Evolutionary conservation across 2,113 vertebrate species (phyloP).

Genomic region (Hipposideros armiger): DNA sequence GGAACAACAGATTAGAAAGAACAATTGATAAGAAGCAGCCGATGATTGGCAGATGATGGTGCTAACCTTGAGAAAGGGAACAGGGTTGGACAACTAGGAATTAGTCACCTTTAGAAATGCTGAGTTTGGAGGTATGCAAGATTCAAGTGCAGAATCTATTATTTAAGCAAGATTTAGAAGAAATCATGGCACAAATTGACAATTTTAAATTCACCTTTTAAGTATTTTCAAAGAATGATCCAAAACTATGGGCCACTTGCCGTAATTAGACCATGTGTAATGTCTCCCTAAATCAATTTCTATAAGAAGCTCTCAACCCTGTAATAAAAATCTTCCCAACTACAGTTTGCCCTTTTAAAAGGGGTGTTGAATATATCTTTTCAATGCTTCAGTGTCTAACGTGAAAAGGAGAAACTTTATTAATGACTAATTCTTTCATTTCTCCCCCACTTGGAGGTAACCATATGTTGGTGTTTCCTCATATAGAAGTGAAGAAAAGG

Average conservation of each 20-base stretch:
- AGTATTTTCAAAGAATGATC: neutral
- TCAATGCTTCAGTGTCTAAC: neutral
- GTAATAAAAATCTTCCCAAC: constrained; percentile 36
- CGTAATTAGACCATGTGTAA: constrained; percentile 15
- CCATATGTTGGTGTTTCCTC: neutral
- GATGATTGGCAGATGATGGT: neutral
- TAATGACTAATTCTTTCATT: neutral
- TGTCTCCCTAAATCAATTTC: neutral
- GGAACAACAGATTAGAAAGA: neutral
- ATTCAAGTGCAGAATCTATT: neutral
- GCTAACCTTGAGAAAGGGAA: neutral
- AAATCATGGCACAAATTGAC: neutral
- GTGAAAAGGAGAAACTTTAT: neutral
- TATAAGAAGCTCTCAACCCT: neutral
- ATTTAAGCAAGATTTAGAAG: neutral
- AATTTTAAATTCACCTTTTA: constrained; percentile 3
- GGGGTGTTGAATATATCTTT: neutral
- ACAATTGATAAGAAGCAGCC: neutral
- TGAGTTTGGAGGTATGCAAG: neutral
- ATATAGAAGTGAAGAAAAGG: neutral
- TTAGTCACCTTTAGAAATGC: neutral
- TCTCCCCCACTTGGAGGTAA: neutral
- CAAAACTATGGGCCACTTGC: neutral
- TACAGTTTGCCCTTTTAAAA: neutral
- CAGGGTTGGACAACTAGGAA: neutral